Evolutionary conservation across 2,888 invertebrate genomes (phyloP).

Genomic region (Drosophila acutilabella): DNA sequence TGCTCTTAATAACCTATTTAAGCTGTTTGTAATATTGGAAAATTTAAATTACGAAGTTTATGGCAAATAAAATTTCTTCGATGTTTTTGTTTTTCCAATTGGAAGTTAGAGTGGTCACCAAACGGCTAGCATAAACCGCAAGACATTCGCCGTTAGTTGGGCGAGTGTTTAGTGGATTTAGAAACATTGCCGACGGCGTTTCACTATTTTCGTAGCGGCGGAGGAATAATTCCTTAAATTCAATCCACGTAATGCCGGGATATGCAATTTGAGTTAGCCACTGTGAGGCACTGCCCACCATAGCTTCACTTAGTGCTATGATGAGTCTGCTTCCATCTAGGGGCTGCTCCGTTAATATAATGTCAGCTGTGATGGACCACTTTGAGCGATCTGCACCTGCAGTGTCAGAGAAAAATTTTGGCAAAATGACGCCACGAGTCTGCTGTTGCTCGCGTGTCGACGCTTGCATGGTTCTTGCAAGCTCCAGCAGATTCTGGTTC

Average conservation of each 20-base stretch:
- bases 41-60: no score
- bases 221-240: constrained; percentile 12
- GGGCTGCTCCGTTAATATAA: constrained; percentile 11
- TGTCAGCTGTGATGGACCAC: constrained; percentile 20
- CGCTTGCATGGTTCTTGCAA: no score
- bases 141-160: background rate
- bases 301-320: constrained; percentile 6
- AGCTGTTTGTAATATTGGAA: no score
- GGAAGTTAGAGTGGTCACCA: constrained; percentile 8
- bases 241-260: constrained; percentile 9
- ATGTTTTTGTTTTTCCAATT: constrained; percentile 15
- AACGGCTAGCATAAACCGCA: no score
- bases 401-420: constrained; percentile 12
- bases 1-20: no score
- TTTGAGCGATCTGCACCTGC: constrained; percentile 11
- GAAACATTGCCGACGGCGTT: constrained; percentile 12
- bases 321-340: constrained; percentile 2
- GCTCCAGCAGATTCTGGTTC: no score
- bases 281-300: constrained; percentile 1
- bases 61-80: no score
- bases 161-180: background rate
- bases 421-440: constrained; percentile 12
- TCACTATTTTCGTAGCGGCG: constrained; percentile 19
- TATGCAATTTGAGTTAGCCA: constrained; percentile 4
- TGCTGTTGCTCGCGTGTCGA: no score